phyloP scores from a whole-genome alignment of 2,888 invertebrate genomes.

The Drosophila koepferae region DNA sequence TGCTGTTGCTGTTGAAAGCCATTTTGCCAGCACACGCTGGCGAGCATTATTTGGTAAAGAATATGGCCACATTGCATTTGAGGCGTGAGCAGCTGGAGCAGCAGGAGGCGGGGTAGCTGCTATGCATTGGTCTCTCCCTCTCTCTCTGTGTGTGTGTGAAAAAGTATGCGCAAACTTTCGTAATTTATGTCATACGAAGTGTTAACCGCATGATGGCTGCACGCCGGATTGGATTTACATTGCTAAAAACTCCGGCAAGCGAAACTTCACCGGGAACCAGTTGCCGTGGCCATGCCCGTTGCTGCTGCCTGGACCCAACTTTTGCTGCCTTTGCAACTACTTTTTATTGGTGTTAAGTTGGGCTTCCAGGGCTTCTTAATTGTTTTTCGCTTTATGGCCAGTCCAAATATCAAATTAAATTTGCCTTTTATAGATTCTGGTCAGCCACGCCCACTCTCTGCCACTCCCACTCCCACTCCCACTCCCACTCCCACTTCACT shows the following conservation, averaged over 20 bases:
- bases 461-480: neutral
- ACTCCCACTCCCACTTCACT: conserved; percentile 31
- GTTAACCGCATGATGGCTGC: conserved; percentile 83
- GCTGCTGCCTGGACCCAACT: conserved; percentile 29
- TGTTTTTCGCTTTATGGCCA: conserved; percentile 70
- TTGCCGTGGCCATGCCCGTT: conserved; percentile 22
- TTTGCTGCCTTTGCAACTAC: conserved; percentile 53
- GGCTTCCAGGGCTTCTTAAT: conserved; percentile 58
- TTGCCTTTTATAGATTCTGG: conserved; percentile 26
- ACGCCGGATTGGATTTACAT: conserved; percentile 81
- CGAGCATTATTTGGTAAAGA: conserved; percentile 68
- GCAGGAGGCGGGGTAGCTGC: neutral
- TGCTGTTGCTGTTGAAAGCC: conserved; percentile 64
- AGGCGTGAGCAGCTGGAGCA: neutral
- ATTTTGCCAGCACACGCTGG: conserved; percentile 60
- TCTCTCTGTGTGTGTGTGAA: conserved; percentile 64
- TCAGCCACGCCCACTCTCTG: conserved; percentile 18
- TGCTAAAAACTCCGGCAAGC: conserved; percentile 65
- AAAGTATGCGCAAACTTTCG: conserved; percentile 81
- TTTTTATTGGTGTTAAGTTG: conserved; percentile 72
- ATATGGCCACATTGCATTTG: conserved; percentile 68
- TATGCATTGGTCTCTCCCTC: conserved; percentile 28
- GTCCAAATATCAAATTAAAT: conserved; percentile 71
- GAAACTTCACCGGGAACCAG: conserved; percentile 61
- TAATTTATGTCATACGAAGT: conserved; percentile 82